phyloP scores from a whole-genome alignment of 2,797 vertebrate species.

The Melopsittacus undulatus region DNA sequence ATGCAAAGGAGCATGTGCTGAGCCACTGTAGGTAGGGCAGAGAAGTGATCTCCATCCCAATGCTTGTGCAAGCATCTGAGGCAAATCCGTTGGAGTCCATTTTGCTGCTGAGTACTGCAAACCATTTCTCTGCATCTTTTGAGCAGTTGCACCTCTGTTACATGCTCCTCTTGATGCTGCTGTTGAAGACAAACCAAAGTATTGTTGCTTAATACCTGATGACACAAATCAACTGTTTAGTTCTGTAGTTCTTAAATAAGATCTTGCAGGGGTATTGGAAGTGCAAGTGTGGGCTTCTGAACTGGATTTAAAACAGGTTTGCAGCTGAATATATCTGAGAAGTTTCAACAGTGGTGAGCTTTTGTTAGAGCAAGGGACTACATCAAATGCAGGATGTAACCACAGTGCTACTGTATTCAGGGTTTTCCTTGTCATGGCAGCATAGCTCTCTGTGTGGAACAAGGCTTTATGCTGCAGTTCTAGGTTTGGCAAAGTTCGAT shows the following conservation, averaged over 20 bases:
- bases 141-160: neutral
- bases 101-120: neutral
- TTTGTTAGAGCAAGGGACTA: neutral
- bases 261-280: neutral
- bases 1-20: neutral
- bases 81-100: neutral
- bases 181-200: neutral
- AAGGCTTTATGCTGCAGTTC: neutral
- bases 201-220: rapidly evolving
- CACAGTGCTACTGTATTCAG: neutral
- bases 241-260: neutral
- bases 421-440: neutral
- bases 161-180: neutral
- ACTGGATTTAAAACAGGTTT: neutral
- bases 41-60: neutral
- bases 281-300: neutral
- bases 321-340: neutral
- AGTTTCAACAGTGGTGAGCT: neutral
- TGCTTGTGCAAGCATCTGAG: neutral
- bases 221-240: neutral
- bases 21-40: neutral
- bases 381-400: neutral
- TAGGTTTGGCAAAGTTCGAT: neutral
- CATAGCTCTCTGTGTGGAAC: rapidly evolving
- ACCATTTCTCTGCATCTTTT: neutral